Percentiles rank a stretch among this genome's conserved stretches.
phyloP scores from a whole-genome alignment of 1,140 invertebrate species.

The Nasonia giraulti region DNA sequence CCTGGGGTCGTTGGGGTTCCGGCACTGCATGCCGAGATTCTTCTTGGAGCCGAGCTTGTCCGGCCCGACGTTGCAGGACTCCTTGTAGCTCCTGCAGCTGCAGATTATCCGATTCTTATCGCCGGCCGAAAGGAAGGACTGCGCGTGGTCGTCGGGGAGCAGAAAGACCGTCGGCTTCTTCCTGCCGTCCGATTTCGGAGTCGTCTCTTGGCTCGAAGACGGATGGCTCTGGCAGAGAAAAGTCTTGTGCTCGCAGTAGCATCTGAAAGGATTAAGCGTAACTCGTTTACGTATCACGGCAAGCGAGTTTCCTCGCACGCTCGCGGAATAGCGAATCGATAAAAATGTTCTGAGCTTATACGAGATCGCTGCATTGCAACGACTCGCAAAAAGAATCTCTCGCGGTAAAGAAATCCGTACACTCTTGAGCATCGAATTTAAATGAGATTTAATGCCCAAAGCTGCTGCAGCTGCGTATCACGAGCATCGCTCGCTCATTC shows the following conservation, averaged over 20 bases:
- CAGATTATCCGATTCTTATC: constrained; percentile 33
- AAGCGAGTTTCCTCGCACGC: too few species aligned
- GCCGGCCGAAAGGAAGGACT: constrained; percentile 17
- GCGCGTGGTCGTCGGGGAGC: constrained; percentile 7
- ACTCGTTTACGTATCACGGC: too few species aligned
- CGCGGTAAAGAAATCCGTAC: too few species aligned
- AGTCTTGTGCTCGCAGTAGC: constrained; percentile 32
- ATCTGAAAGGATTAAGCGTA: constrained; percentile 7
- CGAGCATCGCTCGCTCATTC: too few species aligned
- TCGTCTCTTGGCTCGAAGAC: neutral
- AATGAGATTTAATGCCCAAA: too few species aligned
- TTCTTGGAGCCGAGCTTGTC: neutral
- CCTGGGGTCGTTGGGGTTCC: neutral
- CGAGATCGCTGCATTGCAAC: too few species aligned
- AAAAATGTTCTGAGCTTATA: neutral
- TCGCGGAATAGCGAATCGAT: neutral
- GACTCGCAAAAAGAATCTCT: neutral
- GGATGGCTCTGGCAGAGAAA: constrained; percentile 19
- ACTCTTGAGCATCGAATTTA: too few species aligned
- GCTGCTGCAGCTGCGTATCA: too few species aligned
- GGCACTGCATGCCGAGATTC: constrained; percentile 17
- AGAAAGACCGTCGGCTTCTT: constrained; percentile 19
- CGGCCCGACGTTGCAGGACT: neutral
- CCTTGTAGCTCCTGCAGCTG: neutral
- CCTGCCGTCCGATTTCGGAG: constrained; percentile 6